Evolutionary conservation across 1,140 invertebrate species (phyloP).

Genomic region (Campoletis sonorensis): DNA sequence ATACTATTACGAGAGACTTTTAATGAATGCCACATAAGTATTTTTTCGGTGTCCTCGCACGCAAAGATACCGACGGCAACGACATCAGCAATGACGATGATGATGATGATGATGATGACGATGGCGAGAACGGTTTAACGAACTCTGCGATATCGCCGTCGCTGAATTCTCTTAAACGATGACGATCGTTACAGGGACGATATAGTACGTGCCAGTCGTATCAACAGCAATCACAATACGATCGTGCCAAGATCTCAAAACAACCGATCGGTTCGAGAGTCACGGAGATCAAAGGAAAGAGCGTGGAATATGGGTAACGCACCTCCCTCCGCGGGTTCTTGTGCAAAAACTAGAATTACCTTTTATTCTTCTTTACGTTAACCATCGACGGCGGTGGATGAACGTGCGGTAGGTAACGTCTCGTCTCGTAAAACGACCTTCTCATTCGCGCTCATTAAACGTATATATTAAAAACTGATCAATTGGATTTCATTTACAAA

Average conservation of each 20-base stretch:
- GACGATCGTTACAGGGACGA: slow-evolving; percentile 39
- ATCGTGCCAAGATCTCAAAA: slow-evolving; percentile 37
- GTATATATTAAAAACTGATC: no score
- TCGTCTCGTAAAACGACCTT: neutral
- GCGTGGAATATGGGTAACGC: neutral
- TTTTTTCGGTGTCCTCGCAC: neutral
- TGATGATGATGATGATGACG: slow-evolving; percentile 1
- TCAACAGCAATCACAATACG: slow-evolving; percentile 38
- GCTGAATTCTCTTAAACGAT: slow-evolving; percentile 30
- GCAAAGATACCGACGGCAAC: slow-evolving; percentile 24
- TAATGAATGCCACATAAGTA: slow-evolving; percentile 7
- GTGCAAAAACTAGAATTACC: slow-evolving; percentile 40
- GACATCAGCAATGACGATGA: slow-evolving; percentile 14
- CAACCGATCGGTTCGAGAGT: neutral
- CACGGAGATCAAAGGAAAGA: slow-evolving; percentile 11
- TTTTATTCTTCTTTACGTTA: slow-evolving; percentile 8
- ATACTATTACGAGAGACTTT: slow-evolving; percentile 15
- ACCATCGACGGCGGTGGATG: neutral
- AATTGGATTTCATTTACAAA: no score
- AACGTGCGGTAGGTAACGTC: slow-evolving; percentile 19
- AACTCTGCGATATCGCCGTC: slow-evolving; percentile 13
- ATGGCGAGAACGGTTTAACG: slow-evolving; percentile 33
- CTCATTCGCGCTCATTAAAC: neutral
- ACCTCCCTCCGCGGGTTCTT: slow-evolving; percentile 16
- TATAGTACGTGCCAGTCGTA: slow-evolving; percentile 34